Conservation (phyloP, 2,113 vertebrate species). For the Chaenocephalus aceratus region DNA sequence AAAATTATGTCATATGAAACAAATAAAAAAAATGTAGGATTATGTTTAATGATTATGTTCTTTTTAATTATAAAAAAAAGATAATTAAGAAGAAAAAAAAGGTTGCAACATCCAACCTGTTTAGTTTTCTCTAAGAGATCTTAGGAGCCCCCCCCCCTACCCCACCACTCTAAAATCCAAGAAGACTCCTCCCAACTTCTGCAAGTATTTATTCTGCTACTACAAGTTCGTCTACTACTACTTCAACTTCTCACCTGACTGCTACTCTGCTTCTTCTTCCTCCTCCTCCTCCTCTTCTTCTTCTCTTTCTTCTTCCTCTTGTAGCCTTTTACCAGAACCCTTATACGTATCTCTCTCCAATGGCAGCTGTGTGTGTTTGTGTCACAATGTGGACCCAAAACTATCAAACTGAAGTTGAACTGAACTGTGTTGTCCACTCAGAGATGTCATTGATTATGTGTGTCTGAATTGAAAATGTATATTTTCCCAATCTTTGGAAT, state of each 20-base stretch:
- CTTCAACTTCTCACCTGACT: constrained; percentile 49
- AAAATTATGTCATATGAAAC: constrained; percentile 73
- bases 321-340: constrained; percentile 47
- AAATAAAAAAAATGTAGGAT: constrained; percentile 55
- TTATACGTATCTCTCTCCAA: constrained; percentile 42
- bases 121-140: constrained; percentile 46
- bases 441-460: constrained; percentile 28
- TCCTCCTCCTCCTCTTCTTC: constrained; percentile 42
- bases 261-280: constrained; percentile 53
- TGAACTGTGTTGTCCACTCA: constrained; percentile 31
- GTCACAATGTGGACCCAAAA: constrained; percentile 45
- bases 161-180: constrained; percentile 31
- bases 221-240: constrained; percentile 40
- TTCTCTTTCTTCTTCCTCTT: constrained; percentile 40
- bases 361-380: constrained; percentile 59
- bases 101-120: constrained; percentile 61
- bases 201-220: constrained; percentile 52
- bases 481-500: constrained; percentile 4
- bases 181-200: constrained; percentile 45
- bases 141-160: constrained; percentile 28
- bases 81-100: constrained; percentile 52
- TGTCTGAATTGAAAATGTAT: constrained; percentile 12
- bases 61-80: constrained; percentile 61
- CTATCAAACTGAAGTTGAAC: constrained; percentile 20
- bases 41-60: constrained; percentile 68